Base-by-base conservation (phyloP, 2,888 invertebrate genomes). In the Leptinotarsa juncta region DNA sequence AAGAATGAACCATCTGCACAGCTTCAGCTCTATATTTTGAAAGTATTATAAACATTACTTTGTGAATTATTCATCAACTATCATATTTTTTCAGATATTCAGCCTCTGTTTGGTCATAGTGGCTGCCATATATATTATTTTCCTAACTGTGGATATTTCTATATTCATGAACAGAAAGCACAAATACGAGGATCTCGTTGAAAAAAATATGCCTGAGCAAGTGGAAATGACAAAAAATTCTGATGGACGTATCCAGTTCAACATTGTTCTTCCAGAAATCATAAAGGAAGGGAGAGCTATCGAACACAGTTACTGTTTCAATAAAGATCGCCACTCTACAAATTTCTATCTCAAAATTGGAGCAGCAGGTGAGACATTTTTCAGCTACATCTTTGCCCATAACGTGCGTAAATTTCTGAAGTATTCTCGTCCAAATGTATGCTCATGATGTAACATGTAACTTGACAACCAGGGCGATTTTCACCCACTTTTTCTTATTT, bases 281-380 rank as follows among this genome's bases (percentile, higher is more conserved):
- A 77, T 81, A 32, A 80, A 79, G 49, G 76, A 88, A 16, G 85
- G 89, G 3, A 87, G 88, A 65, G 88, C 89, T 14, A 80, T 90
- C 65, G 89, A 87, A 50, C 92, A 92, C 81, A 86, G 90, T 81
- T 93, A 92, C 83, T 92, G 92, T 84, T 93, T 93, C 85, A 91
- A 90, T 81, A 90, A 90, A 62, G 93, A 94, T 71, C 87, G 93
- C 78, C 94, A 94, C 87, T 92, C 93, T 20, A 93, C 93, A 49
- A 93, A 93, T 82, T 92, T 94, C 85, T 94, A 93, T 85, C 89
- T 94, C 23, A 94, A 94, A 89, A 86, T 93, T 81, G 94, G 94
- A 69, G 94, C 94, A 72, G 92, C 93, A 82, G 93, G 94, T 93
- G 88, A 86, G 84, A 50, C 1, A 23, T 57, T 55, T 42, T 26